Base-by-base conservation (phyloP, 2,113 vertebrate species). In the Lichenostomus cassidix region DNA sequence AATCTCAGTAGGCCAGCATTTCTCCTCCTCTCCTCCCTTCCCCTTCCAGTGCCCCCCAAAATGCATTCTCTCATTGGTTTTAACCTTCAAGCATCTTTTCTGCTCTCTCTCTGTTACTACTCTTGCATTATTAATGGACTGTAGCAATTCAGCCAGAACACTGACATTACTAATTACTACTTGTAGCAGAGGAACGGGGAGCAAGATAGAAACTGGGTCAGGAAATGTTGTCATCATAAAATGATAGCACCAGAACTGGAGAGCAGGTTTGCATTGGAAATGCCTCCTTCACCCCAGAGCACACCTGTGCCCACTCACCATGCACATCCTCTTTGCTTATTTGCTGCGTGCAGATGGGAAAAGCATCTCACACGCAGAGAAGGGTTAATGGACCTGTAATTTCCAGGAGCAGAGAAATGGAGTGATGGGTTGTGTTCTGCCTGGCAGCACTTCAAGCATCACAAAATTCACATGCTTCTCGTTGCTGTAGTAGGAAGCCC, bases 21-120 rank as follows among this genome's bases (percentile, higher is more conserved):
- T 82, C 37, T 89, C 24, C 31, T 76, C 55, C 41, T 80, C 41
- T 31, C 81, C n/a, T 31, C 37, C 18, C 25, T 5, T 87, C 63
- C 73, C 58, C 73, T 94, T 86, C 73, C 77, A 67, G 7, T 90
- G 65, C 19, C 84, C 42, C 91, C 39, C 67, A 65, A 60, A 89
- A 73, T 41, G 41, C 83, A 86, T 80, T 86, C 78, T 95, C 64
- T 89, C 91, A 63, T 3, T 95, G 95, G 96, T 95, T 97, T 97
- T 98, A 97, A 98, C 97, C 97, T 98, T 98, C 97, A 97, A 95
- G 20, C 89, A 91, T 96, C 93, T 90, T 23, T 62, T 63, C 71
- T 95, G 76, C 60, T 22, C 58, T n/a, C 91, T 89, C 87, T 80
- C 93, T 77, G 47, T 89, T 97, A 83, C 95, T 94, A 65, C 93